Base-by-base conservation (phyloP, 1,140 invertebrate species). In the Drosophila teissieri region DNA sequence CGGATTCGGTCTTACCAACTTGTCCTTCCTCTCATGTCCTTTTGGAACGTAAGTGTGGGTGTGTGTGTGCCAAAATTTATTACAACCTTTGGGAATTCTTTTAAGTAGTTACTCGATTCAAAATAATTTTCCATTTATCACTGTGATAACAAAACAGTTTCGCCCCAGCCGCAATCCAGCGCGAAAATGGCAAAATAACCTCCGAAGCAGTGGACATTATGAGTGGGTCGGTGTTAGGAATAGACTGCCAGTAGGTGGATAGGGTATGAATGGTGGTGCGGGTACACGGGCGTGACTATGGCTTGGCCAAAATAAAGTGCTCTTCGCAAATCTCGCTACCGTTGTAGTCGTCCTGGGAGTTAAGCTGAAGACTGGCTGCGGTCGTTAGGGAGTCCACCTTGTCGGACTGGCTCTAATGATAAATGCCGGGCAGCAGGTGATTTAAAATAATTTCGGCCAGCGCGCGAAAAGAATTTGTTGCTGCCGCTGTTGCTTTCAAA, bases 111-210 rank as follows among this genome's bases (percentile, higher is more conserved):
- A 78, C 85, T 86, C 85, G 85, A 90, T 90, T 90, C 85, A 84
- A 90, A 90, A 90, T 90, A 90, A 90, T 90, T 90, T 90, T 90
- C 85, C 85, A 90, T 90, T 90, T 90, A 90, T 90, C 85, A 90
- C 85, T 76, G 81, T 90, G 84, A 89, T 89, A 89, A 89, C 84
- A 89, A 89, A 86, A 90, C 85, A 90, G 85, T 90, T 85, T 64
- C 78, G 58, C 72, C 64, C 58, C 12, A n/a, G 12, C 45, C 46
- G 34, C 61, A 34, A 31, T 24, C 60, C 64, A 76, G 64, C 76
- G 77, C 84, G 85, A 90, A 85, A 90, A 85, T 89, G 86, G 85
- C 85, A 76, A 90, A 85, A 83, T 89, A 89, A 89, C 80, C 84
- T 78, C 76, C 70, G 51, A 49, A 75, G 40, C 56, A 63, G 57